These are phyloP conservation scores for Chrysaora quinquecirrha DNA, from an alignment of 30 jellyfish, hydroid and myxozoan genomes.

Conservation along the genomic window DNA sequence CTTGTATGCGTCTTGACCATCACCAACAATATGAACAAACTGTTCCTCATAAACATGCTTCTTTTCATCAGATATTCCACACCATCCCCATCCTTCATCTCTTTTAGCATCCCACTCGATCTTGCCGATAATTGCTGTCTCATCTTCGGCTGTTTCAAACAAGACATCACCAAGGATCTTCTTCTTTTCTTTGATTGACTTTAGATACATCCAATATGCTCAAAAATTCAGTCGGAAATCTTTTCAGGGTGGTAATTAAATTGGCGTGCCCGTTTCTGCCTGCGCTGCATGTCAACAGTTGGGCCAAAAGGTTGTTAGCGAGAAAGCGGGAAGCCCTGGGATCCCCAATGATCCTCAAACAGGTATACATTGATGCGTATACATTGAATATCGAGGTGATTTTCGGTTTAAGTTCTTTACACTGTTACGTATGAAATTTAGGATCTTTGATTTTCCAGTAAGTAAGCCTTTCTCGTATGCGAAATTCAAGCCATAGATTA, in stretches of 20 bases:
- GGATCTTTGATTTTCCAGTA: conserved; percentile 10
- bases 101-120: conserved; percentile 32
- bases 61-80: conserved; percentile 14
- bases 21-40: conserved; percentile 27
- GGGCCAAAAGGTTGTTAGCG: conserved; percentile 26
- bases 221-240: too few relatives aligned
- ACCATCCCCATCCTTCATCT: conserved; percentile 57
- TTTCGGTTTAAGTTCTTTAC: not conserved
- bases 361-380: conserved; percentile 5
- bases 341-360: conserved; percentile 23
- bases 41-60: not conserved
- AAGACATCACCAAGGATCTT: not conserved
- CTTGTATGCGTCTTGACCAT: conserved; percentile 18
- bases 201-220: too few relatives aligned
- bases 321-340: conserved; percentile 30
- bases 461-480: conserved; percentile 15
- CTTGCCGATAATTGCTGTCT: conserved; percentile 28
- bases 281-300: not conserved
- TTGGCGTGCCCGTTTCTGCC: not conserved
- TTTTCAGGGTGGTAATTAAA: too few relatives aligned
- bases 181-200: conserved; percentile 2
- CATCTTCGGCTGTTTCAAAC: conserved; percentile 38
- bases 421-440: conserved; percentile 1
- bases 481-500: not conserved
- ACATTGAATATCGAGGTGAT: not conserved